Evolutionary conservation across 2,888 invertebrate species (phyloP), one percentile per base, ranked within the genome.

Genomic region (Alloplasta piceator): DNA sequence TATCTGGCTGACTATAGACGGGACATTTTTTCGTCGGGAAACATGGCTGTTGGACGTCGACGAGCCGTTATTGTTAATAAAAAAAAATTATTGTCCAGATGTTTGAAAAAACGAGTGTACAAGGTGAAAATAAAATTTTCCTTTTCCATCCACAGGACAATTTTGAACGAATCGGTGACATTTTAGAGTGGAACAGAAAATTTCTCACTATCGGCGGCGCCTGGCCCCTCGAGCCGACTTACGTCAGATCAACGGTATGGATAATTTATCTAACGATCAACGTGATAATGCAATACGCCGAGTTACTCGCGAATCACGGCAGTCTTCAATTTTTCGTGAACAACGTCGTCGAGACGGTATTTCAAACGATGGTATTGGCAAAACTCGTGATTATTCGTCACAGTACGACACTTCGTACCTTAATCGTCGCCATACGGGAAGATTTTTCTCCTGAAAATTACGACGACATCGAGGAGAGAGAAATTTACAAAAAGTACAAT

Each of bases 401-500:
- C 56, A 85, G 83, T 66, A 63, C 63, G 46, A 85, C 76, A 10
- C 78, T 85, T 4, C 81, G 79, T 0, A 70, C 41, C 41, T 63
- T 85, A 6, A 85, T 85, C 5, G 4, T 70, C n/a, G 75, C 81
- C 4, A 76, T 83, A 9, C 52, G 73, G 14, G 80, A 83, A 50
- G 83, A 85, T 67, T 78, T 80, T 4, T 16, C 66, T 1, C 41
- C 71, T 6, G 68, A 56, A 4, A 68, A 80, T 61, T 83, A 81
- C 26, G 78, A 79, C 0, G 64, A 63, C 66, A 10, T 52, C 46
- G 76, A 80, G 41, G 84, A 85, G 52, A 81, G 67, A 63, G 26
- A 74, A n/a, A 82, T 85, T 63, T 85, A 83, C 50, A 58, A 73
- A 9, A 82, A 76, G 67, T 85, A 85, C 61, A 85, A 83, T 70